A percentile compares a stretch with the other conserved stretches of the same genome.
Evolutionary conservation across 2,797 vertebrate species (phyloP).

Genomic region (Babyrousa celebensis): DNA sequence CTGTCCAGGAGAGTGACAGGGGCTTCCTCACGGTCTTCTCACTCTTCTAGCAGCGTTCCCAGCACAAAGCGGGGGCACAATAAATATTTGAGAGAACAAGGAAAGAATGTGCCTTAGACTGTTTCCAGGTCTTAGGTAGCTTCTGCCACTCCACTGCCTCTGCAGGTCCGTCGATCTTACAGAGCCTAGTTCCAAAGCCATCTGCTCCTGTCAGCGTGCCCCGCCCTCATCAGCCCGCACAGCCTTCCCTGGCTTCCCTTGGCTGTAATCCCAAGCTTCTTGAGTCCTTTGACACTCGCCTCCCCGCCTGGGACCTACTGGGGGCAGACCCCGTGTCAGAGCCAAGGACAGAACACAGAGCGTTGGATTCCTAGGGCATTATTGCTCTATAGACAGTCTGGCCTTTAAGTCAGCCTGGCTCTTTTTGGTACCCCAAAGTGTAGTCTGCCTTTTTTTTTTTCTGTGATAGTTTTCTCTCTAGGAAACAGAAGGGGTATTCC

Average conservation of each 20-base stretch:
- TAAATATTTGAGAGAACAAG: not conserved
- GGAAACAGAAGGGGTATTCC: constrained; percentile 30
- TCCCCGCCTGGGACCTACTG: not conserved
- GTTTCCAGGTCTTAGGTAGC: not conserved
- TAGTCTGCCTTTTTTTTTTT: constrained; percentile 6
- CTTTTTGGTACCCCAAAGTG: not conserved
- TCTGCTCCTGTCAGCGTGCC: not conserved
- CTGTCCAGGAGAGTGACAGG: not conserved
- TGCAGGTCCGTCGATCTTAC: not conserved
- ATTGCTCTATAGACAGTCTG: not conserved
- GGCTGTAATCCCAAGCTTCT: not conserved
- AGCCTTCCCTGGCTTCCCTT: not conserved
- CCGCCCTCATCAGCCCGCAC: not conserved
- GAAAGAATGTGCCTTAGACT: not conserved
- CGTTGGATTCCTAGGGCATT: not conserved
- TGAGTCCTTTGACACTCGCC: not conserved
- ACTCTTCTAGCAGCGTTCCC: not conserved
- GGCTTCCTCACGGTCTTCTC: not conserved
- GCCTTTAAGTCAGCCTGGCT: not conserved
- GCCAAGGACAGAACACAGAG: not conserved
- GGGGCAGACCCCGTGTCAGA: not conserved
- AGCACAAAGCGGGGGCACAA: not conserved
- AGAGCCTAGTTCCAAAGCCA: not conserved
- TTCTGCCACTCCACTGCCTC: not conserved
- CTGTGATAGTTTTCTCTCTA: not conserved